Conservation (phyloP, 2,113 vertebrate genomes). For the Axis porcinus region DNA sequence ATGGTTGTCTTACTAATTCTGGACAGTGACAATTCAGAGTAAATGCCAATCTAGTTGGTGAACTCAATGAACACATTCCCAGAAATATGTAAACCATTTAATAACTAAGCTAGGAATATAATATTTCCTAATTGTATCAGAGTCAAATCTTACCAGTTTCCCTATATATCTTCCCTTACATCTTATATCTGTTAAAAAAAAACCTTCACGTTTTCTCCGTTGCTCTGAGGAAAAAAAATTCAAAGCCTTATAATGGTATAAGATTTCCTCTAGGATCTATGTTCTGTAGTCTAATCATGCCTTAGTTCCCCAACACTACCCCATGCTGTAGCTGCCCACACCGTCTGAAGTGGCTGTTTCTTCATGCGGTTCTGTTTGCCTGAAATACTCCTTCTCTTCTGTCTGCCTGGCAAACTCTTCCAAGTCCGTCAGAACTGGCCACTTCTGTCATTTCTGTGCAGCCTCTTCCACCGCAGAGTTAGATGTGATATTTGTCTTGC, state of each 20-base stretch:
- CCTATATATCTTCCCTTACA: not conserved
- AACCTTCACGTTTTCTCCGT: not conserved
- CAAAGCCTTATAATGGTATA: not conserved
- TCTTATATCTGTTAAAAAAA: not conserved
- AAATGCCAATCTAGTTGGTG: not conserved
- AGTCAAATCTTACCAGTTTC: not conserved
- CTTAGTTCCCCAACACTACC: not conserved
- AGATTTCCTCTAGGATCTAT: not conserved
- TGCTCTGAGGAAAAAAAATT: not conserved
- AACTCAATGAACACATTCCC: not conserved
- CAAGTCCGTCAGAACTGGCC: not conserved
- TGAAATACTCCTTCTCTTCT: not conserved
- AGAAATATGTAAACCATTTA: not conserved
- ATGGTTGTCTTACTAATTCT: not conserved
- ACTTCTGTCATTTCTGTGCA: not conserved
- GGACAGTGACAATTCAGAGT: not conserved
- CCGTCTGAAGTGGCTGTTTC: not conserved
- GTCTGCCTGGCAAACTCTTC: not conserved
- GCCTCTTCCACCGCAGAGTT: not conserved
- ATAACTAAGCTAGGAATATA: not conserved
- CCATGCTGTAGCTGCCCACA: not conserved
- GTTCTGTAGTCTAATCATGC: not conserved
- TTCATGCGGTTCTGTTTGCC: not conserved
- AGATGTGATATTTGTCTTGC: not conserved
- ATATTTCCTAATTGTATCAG: not conserved